Conservation (phyloP, 2,888 invertebrate genomes). For the Phortica okadai region DNA sequence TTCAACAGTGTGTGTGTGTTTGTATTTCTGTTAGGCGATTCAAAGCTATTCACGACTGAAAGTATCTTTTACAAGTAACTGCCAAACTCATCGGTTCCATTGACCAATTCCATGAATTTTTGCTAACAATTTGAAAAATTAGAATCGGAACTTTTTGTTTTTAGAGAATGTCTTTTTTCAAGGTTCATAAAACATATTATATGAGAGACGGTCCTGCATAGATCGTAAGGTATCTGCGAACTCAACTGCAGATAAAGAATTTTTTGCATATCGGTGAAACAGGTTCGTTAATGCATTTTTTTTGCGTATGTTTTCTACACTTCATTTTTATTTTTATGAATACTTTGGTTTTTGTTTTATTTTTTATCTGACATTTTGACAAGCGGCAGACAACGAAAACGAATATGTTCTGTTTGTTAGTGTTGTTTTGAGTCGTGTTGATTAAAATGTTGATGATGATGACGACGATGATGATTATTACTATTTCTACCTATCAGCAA, state of each 20-base stretch:
- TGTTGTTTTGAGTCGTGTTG: neutral
- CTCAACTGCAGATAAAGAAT: neutral
- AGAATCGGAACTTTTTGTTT: too few relatives aligned
- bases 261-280: conserved; percentile 1
- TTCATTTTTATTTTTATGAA: conserved; percentile 18
- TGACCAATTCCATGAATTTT: too few relatives aligned
- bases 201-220: too few relatives aligned
- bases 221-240: neutral
- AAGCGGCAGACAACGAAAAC: conserved; percentile 45
- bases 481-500: neutral
- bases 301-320: neutral
- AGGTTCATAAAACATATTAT: too few relatives aligned
- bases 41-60: too few relatives aligned
- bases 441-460: neutral
- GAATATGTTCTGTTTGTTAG: conserved; percentile 3
- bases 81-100: too few relatives aligned
- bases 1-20: neutral
- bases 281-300: neutral
- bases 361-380: conserved; percentile 65
- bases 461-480: conserved; percentile 21
- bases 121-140: too few relatives aligned
- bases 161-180: too few relatives aligned
- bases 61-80: too few relatives aligned
- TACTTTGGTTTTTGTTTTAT: conserved; percentile 47
- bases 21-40: neutral